Percentiles rank a stretch among this genome's conserved stretches.
Evolutionary conservation across 2,888 invertebrate species (phyloP).

Genomic region (Tetropium fuscum): DNA sequence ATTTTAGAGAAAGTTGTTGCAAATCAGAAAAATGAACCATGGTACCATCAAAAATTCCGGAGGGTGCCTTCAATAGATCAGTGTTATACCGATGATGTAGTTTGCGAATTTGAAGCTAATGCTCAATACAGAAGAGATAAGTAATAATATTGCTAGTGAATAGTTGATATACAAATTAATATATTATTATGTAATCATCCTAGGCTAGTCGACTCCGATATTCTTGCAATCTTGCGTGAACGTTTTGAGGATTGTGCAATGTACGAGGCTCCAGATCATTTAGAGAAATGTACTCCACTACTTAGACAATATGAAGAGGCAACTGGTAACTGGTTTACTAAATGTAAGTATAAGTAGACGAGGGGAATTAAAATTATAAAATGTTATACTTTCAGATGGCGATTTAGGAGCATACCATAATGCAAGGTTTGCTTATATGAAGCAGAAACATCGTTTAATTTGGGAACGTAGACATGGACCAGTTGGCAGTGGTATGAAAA

Average conservation of each 20-base stretch:
- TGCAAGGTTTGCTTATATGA: conserved; percentile 88
- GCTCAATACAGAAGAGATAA: conserved; percentile 91
- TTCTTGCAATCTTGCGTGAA: conserved; percentile 83
- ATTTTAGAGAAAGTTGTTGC: conserved; percentile 84
- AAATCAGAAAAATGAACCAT: conserved; percentile 86
- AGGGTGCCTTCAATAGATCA: conserved; percentile 97
- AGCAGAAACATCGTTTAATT: conserved; percentile 97
- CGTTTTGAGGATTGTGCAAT: conserved; percentile 88
- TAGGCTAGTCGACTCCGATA: conserved; percentile 86
- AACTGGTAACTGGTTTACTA: conserved; percentile 90
- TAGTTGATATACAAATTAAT: conserved; percentile 1
- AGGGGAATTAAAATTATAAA: neutral
- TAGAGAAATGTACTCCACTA: conserved; percentile 75
- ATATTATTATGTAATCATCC: conserved; percentile 46
- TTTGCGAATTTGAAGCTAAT: conserved; percentile 93
- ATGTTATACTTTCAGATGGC: conserved; percentile 77
- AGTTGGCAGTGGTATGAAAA: conserved; percentile 75
- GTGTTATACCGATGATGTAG: conserved; percentile 87
- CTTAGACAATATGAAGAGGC: conserved; percentile 81
- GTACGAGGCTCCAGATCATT: conserved; percentile 80
- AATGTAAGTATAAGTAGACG: conserved; percentile 77
- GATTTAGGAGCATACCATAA: conserved; percentile 85
- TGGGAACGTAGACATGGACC: conserved; percentile 96
- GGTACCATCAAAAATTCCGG: conserved; percentile 92
- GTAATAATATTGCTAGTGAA: conserved; percentile 64